Conservation (phyloP, 2,797 vertebrate species). For the Sebastolobus alascanus region DNA sequence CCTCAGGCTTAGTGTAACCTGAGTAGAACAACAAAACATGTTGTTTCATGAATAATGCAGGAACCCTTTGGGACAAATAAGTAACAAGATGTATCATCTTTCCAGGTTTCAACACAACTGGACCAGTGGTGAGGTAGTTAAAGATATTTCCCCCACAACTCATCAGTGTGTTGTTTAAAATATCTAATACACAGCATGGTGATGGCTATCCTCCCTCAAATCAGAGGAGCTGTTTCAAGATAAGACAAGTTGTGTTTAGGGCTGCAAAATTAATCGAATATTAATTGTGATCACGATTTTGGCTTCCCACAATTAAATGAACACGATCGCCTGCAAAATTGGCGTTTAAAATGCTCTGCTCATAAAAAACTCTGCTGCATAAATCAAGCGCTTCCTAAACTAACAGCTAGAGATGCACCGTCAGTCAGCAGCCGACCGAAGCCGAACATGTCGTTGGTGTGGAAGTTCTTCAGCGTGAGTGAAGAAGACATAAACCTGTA, state of each 20-base stretch:
- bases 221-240: background rate
- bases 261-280: too few species aligned
- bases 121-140: constrained; percentile 21
- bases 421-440: too few species aligned
- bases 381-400: too few species aligned
- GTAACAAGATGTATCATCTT: constrained; percentile 49
- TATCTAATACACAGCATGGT: background rate
- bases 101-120: constrained; percentile 32
- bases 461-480: too few species aligned
- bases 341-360: too few species aligned
- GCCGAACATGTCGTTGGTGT: too few species aligned
- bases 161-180: background rate
- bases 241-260: background rate
- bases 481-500: too few species aligned
- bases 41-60: constrained; percentile 69
- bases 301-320: too few species aligned
- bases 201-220: background rate
- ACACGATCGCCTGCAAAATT: too few species aligned
- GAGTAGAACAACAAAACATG: constrained; percentile 63
- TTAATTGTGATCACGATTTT: too few species aligned
- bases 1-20: constrained; percentile 68
- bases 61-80: constrained; percentile 53
- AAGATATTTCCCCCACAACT: background rate
- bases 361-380: too few species aligned
- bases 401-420: too few species aligned